Conservation (phyloP, 2,888 invertebrate species). For the Caenorhabditis doughertyi region DNA sequence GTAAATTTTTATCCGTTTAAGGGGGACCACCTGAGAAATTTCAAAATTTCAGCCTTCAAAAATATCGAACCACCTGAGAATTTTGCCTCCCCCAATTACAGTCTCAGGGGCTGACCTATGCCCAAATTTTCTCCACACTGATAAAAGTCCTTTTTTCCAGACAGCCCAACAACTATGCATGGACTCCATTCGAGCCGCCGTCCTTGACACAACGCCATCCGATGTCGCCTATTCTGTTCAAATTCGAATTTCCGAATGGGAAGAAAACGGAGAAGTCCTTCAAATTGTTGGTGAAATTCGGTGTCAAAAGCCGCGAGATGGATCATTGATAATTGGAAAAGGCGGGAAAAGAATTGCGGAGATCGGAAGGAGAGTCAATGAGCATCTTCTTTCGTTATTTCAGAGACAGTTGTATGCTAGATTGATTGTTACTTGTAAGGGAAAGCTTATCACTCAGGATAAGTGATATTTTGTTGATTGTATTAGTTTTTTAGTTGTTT, state of each 20-base stretch:
- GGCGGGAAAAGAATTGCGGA: slow-evolving; percentile 64
- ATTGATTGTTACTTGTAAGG: slow-evolving; percentile 70
- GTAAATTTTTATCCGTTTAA: too few relatives aligned
- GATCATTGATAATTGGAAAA: slow-evolving; percentile 69
- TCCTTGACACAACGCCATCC: slow-evolving; percentile 90
- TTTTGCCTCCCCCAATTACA: too few relatives aligned
- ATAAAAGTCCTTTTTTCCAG: slow-evolving; percentile 38
- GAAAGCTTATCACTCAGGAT: slow-evolving; percentile 63
- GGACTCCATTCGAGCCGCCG: slow-evolving; percentile 89
- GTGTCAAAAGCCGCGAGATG: slow-evolving; percentile 75
- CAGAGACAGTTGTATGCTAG: slow-evolving; percentile 72
- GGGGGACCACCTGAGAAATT: too few relatives aligned
- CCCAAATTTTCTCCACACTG: neutral
- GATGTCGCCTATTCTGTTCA: slow-evolving; percentile 88
- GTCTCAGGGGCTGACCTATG: too few relatives aligned
- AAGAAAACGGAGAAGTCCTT: slow-evolving; percentile 72
- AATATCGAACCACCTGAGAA: too few relatives aligned
- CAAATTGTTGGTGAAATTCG: slow-evolving; percentile 76
- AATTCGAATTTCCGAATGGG: slow-evolving; percentile 81
- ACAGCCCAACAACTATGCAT: slow-evolving; percentile 81
- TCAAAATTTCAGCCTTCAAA: too few relatives aligned
- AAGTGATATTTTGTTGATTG: slow-evolving; percentile 24
- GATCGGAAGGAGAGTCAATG: slow-evolving; percentile 72
- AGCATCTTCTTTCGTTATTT: slow-evolving; percentile 73
- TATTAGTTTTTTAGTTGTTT: neutral